These are phyloP conservation scores for Chrysotoxum bicinctum DNA, from an alignment of 2,888 invertebrate genomes.

Conservation along the genomic window DNA sequence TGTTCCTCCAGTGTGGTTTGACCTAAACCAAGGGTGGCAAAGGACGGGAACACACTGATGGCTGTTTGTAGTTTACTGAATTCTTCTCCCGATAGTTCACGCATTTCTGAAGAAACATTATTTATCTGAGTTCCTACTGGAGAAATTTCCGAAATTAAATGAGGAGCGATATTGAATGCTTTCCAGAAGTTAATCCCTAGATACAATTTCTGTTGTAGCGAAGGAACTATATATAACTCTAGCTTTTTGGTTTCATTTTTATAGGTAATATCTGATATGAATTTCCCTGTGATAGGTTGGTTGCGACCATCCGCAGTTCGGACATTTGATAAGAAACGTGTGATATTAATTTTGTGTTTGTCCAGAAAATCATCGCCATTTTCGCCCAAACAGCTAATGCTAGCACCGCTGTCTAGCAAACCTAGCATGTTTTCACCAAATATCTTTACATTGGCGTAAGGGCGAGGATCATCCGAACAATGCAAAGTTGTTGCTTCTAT, in stretches of 20 bases:
- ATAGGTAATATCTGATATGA: background rate
- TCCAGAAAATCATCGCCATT: background rate
- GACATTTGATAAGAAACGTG: no score
- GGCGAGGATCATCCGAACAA: background rate
- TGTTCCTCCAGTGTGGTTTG: no score
- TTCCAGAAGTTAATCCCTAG: constrained; percentile 19
- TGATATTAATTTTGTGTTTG: background rate
- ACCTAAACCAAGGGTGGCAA: no score
- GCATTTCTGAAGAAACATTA: no score
- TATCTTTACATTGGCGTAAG: background rate
- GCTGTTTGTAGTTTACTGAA: no score
- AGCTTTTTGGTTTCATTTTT: background rate
- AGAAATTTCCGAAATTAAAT: background rate
- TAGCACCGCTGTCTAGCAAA: background rate
- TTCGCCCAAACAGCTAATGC: background rate
- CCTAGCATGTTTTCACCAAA: background rate
- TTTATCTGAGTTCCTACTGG: no score
- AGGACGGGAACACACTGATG: no score
- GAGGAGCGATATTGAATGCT: no score
- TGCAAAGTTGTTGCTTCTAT: background rate
- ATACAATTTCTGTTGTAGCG: constrained; percentile 25
- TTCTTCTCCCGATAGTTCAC: no score
- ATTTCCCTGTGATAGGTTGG: background rate
- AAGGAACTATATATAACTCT: background rate
- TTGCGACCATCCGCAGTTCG: no score